Evolutionary conservation across 2,888 invertebrate genomes (phyloP).

Genomic region (Rhyacophila evoluta): DNA sequence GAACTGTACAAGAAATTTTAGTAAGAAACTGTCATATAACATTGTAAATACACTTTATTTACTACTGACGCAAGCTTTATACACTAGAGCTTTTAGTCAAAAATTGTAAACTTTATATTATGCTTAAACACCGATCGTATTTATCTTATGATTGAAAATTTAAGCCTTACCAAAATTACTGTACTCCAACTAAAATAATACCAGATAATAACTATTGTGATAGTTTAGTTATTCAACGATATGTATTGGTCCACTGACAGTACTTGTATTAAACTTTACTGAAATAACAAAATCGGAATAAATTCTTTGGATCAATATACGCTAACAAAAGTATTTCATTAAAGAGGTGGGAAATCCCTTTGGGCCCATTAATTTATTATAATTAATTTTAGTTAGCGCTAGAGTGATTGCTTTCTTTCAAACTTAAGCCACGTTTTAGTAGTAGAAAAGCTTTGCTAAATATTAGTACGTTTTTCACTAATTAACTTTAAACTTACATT

Average conservation of each 20-base stretch:
- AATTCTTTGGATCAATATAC: background rate
- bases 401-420: background rate
- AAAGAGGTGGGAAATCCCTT: background rate
- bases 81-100: too few species aligned
- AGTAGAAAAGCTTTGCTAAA: background rate
- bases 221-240: background rate
- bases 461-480: background rate
- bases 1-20: too few species aligned
- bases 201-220: background rate
- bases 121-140: background rate
- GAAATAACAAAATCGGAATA: conserved; percentile 13
- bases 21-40: too few species aligned
- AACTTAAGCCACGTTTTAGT: background rate
- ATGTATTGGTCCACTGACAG: conserved; percentile 8
- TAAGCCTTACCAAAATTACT: background rate
- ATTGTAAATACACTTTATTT: too few species aligned
- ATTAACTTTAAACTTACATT: background rate
- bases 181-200: background rate
- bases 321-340: conserved; percentile 4
- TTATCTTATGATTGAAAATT: background rate
- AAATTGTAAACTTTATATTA: too few species aligned
- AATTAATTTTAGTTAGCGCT: background rate
- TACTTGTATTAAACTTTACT: conserved; percentile 7
- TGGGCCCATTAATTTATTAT: background rate
- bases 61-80: too few species aligned